Evolutionary conservation across 2,888 invertebrate species (phyloP).

Genomic region (Drosophila putrida): DNA sequence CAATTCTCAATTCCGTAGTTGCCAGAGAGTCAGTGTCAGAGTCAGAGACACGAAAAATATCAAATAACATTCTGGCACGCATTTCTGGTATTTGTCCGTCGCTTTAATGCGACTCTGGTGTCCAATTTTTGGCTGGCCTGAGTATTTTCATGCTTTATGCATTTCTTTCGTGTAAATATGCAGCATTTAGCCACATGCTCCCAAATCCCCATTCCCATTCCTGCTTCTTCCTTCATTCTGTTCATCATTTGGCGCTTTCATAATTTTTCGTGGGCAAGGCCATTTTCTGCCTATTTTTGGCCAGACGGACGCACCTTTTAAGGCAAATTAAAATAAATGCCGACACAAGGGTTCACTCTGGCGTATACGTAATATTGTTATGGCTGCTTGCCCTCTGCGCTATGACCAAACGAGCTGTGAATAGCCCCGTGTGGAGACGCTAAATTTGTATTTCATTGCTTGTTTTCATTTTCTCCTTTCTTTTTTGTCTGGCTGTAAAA

Average conservation of each 20-base stretch:
- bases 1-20: constrained; percentile 2
- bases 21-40: too few relatives aligned
- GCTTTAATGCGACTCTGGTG: constrained; percentile 68
- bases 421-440: constrained; percentile 39
- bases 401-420: constrained; percentile 68
- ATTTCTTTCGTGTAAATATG: constrained; percentile 76
- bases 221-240: not conserved
- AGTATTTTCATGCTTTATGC: constrained; percentile 61
- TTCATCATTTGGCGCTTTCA: constrained; percentile 32
- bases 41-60: constrained; percentile 49
- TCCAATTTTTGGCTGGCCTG: constrained; percentile 42
- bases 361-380: constrained; percentile 68
- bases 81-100: constrained; percentile 65
- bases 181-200: constrained; percentile 32
- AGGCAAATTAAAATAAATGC: constrained; percentile 69
- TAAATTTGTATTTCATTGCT: constrained; percentile 64
- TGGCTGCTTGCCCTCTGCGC: constrained; percentile 25
- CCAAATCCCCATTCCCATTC: not conserved
- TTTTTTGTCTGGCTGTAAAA: constrained; percentile 29
- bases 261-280: constrained; percentile 71
- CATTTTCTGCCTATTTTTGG: constrained; percentile 59
- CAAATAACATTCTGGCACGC: constrained; percentile 76
- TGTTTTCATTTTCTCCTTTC: constrained; percentile 1
- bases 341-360: constrained; percentile 44
- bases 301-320: constrained; percentile 61